Evolutionary conservation across 2,888 invertebrate species (phyloP).

Genomic region (Schizaphis graminum): DNA sequence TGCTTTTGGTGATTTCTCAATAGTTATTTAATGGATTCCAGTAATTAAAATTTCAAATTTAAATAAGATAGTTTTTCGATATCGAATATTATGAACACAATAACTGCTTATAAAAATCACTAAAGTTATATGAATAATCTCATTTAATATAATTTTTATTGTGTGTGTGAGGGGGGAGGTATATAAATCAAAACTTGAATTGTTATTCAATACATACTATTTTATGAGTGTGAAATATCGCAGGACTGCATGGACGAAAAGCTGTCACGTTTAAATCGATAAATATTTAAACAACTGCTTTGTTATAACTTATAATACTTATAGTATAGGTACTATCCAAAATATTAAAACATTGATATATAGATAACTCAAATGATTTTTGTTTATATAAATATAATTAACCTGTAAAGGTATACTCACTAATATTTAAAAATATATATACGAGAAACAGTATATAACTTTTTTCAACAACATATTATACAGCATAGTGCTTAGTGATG

Average conservation of each 20-base stretch:
- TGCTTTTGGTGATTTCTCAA: too few relatives aligned
- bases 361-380: background rate
- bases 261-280: background rate
- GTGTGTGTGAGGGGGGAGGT: too few relatives aligned
- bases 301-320: too few relatives aligned
- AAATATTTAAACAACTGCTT: background rate
- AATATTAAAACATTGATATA: background rate
- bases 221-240: background rate
- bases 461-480: background rate
- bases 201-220: background rate
- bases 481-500: background rate
- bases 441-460: too few relatives aligned
- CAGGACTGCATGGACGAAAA: background rate
- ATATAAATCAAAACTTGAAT: too few relatives aligned
- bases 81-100: background rate
- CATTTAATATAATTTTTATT: background rate
- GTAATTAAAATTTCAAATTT: background rate
- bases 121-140: background rate
- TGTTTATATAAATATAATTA: too few relatives aligned
- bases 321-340: background rate
- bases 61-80: background rate
- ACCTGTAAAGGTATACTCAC: background rate
- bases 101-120: background rate
- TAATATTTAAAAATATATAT: background rate
- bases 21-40: background rate